Base-by-base conservation (phyloP, 1,140 invertebrate species). In the Drosophila lini region DNA sequence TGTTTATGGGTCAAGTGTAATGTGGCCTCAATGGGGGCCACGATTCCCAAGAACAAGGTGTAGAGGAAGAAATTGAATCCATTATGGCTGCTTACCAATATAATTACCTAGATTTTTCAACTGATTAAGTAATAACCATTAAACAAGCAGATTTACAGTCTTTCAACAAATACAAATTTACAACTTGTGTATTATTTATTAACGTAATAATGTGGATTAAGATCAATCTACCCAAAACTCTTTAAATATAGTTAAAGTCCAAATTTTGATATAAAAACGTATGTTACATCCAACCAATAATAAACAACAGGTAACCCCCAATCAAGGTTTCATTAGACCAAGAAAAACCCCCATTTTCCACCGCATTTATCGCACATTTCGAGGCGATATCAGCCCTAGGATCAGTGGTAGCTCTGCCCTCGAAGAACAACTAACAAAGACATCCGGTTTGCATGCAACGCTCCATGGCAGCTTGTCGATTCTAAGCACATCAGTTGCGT, bases 401-500 rank as follows among this genome's bases (percentile, higher is more conserved):
- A 71, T 71, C 50, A n/a, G n/a, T 42, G 61, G 36, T 28, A 40
- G 38, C 22, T 34, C n/a, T 32, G 16, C 15, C 32, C 22, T 36
- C 28, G 15, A 61, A 58, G 53, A 73, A 71, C 36, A 50, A 31
- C 53, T 50, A 68, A 81, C 75, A 73, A 78, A 88, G 80, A 86
- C 83, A 86, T 86, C 83, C 83, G 83, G 83, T 74, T 86, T 9
- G 75, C 44, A 56, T 80, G 73, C 78, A 58, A 57, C 60, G 60
- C 61, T 44, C 50, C 58, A 38, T 79, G 71, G 74, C 76, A 75
- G 67, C 84, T 86, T 88, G 83, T 80, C 84, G 80, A 88, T 86
- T 88, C 84, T 78, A 83, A 80, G 71, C 84, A 88, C 82, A 88
- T 80, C 70, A 52, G 61, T 79, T 82, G 62, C 57, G 8, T 36